phyloP scores from a whole-genome alignment of 2,113 vertebrate species.

The Pelvicachromis taeniatus region DNA sequence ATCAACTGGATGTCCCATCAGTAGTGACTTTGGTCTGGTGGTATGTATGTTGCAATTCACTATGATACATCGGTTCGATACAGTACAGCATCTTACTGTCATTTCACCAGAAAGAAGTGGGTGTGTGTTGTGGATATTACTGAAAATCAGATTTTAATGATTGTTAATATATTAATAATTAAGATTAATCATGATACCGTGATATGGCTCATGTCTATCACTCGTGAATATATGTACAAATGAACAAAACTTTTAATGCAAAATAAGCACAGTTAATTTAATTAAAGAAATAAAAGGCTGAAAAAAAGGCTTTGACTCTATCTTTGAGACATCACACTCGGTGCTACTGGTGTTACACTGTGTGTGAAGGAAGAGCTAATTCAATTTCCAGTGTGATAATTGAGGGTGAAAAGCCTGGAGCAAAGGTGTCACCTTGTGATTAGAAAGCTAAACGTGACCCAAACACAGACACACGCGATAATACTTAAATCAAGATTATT shows the following conservation, averaged over 20 bases:
- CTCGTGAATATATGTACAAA: not conserved
- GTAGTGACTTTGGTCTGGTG: not conserved
- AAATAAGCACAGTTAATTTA: not conserved
- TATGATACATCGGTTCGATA: not conserved
- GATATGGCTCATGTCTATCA: not conserved
- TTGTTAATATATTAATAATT: not conserved
- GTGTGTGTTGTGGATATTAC: not conserved
- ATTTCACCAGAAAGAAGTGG: not conserved
- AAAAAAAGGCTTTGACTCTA: not conserved
- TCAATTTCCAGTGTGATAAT: constrained; percentile 17
- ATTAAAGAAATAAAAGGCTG: not conserved
- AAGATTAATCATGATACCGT: not conserved
- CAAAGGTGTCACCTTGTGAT: not conserved
- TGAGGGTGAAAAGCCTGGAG: not conserved
- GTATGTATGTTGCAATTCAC: not conserved
- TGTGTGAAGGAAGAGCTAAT: not conserved
- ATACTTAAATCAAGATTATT: not conserved
- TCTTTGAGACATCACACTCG: not conserved
- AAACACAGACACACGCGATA: not conserved
- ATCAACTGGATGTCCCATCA: not conserved
- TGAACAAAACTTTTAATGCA: not conserved
- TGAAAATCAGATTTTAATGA: not conserved
- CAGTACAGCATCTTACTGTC: not conserved
- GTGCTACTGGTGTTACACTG: not conserved
- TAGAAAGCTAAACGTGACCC: not conserved